Evolutionary conservation across 2,797 vertebrate genomes (phyloP), one percentile per base, ranked within the genome.

Genomic region (Platalea minor): DNA sequence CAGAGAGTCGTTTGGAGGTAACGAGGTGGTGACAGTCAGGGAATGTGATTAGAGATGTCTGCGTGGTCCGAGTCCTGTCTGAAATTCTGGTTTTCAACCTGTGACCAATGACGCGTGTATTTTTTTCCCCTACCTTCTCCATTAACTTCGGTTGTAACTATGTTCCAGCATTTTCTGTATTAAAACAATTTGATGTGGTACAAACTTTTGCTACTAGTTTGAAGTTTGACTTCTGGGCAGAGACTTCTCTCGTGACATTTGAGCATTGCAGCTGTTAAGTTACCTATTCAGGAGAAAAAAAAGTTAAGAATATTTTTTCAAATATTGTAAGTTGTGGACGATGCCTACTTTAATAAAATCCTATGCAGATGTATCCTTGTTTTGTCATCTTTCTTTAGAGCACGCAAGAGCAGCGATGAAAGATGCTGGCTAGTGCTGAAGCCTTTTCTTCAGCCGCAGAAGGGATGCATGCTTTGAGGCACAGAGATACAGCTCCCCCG

Each of bases 261-360:
- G 96, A 94, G 79, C 65, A 3, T 26, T 81, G 80, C 43, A 82
- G 50, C 81, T 87, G 80, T 78, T 83, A 28, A 74, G 41, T 73
- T 37, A 67, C 67, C 14, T 86, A 23, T 86, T 94, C 78, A 56
- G 79, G 72, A 25, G 69, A 33, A 56, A 59, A 45, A 48, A 51
- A 26, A 50, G 46, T 89, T 92, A 48, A 60, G 43, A 63, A 7
- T 91, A 82, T 89, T 94, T 97, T 93, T 95, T 81, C 91, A 89
- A 72, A 50, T 89, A 6, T 59, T 86, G 2, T 41, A 70, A 79
- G 64, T 77, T 64, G 69, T 64, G 68, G 74, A 21, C 89, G 46
- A 92, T 91, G 78, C 88, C 84, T 95, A 79, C 90, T 96, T 93
- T 37, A 97, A 96, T 97, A 96, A 97, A 97, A 93, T 77, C 90